phyloP scores from a whole-genome alignment of 2,797 vertebrate genomes.

The Periophthalmus magnuspinnatus region DNA sequence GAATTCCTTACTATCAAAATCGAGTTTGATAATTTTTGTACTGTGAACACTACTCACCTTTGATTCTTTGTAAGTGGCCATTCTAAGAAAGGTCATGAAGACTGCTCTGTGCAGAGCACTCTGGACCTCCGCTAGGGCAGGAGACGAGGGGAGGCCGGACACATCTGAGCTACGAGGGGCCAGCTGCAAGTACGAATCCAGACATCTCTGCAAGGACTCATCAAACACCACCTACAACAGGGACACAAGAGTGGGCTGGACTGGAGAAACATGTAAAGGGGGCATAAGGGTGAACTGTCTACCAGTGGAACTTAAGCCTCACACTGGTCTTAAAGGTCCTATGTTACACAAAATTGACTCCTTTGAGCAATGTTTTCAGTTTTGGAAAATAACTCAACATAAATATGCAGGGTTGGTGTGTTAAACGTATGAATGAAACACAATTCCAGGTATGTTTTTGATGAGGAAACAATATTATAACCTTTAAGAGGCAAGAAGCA shows the following conservation, averaged over 20 bases:
- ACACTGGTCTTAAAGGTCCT: too few species aligned
- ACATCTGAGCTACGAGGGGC: constrained; percentile 86
- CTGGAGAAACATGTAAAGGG: neutral
- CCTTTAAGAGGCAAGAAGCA: too few species aligned
- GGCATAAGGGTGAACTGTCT: too few species aligned
- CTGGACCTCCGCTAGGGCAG: constrained; percentile 79
- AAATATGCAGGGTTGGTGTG: too few species aligned
- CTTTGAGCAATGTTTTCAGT: too few species aligned
- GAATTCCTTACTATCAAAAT: too few species aligned
- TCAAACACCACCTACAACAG: constrained; percentile 88
- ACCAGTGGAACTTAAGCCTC: neutral
- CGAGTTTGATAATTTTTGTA: too few species aligned
- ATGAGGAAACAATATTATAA: too few species aligned
- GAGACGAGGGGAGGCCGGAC: constrained; percentile 59
- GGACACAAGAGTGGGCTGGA: neutral
- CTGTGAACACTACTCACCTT: constrained; percentile 74
- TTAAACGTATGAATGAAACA: too few species aligned
- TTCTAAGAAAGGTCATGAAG: constrained; percentile 93
- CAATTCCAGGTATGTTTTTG: too few species aligned
- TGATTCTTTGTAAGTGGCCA: constrained; percentile 97
- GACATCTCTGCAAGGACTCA: constrained; percentile 88
- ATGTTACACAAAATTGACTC: too few species aligned
- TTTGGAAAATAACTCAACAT: too few species aligned
- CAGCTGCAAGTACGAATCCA: constrained; percentile 88
- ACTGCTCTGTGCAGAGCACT: constrained; percentile 80